Evolutionary conservation across 2,888 invertebrate species (phyloP).

Genomic region (Himalopsyche anomala): DNA sequence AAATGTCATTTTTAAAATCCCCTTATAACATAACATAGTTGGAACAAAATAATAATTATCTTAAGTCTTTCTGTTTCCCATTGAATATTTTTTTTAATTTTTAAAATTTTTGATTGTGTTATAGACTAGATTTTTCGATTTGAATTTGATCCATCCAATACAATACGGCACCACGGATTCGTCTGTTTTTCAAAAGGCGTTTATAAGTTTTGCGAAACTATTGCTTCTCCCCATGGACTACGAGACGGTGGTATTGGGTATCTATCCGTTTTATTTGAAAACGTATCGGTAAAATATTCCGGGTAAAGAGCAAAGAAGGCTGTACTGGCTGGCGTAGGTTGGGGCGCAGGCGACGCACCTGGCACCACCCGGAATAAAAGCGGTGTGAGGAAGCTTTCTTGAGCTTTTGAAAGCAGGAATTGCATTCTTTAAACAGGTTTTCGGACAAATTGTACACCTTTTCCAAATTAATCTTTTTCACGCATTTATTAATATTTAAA

Average conservation of each 20-base stretch:
- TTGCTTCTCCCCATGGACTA: neutral
- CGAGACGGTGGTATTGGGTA: conserved; percentile 32
- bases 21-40: too few species aligned
- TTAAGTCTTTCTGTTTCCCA: too few species aligned
- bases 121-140: neutral
- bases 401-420: neutral
- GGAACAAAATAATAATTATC: too few species aligned
- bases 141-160: neutral
- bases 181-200: conserved; percentile 42
- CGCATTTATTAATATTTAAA: too few species aligned
- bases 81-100: too few species aligned
- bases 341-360: conserved; percentile 50
- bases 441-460: neutral
- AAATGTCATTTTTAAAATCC: too few species aligned
- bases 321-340: conserved; percentile 26
- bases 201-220: conserved; percentile 35
- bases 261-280: conserved; percentile 49
- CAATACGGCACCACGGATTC: conserved; percentile 9
- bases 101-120: too few species aligned
- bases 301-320: conserved; percentile 51
- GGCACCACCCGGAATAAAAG: conserved; percentile 44
- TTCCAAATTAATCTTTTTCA: too few species aligned
- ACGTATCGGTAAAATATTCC: conserved; percentile 58
- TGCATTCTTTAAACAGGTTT: neutral
- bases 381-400: conserved; percentile 36